phyloP scores from a whole-genome alignment of 2,113 vertebrate genomes.

The Eurypyga helias region DNA sequence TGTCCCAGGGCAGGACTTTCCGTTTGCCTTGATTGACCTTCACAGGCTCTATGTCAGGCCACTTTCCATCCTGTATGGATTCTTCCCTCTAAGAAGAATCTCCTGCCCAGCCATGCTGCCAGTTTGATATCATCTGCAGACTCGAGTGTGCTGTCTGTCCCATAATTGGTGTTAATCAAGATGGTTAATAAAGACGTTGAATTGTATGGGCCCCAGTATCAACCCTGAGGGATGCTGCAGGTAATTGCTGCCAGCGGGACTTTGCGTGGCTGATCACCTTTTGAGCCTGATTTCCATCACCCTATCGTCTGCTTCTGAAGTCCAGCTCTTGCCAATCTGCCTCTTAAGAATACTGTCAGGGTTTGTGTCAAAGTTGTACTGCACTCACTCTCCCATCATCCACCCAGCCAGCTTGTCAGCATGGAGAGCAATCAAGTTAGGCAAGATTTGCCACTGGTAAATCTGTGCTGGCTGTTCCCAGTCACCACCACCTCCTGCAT shows the following conservation, averaged over 20 bases:
- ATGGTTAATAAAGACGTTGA: not conserved
- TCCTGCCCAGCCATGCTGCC: not conserved
- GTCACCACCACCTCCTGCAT: not conserved
- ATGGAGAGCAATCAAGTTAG: not conserved
- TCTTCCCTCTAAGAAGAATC: not conserved
- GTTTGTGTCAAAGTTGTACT: fast-evolving
- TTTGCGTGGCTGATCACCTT: not conserved
- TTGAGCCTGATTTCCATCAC: not conserved
- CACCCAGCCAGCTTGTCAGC: not conserved
- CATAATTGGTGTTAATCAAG: not conserved
- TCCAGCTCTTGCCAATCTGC: not conserved
- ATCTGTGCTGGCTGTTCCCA: not conserved
- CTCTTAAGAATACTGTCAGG: fast-evolving
- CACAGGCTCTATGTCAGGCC: not conserved
- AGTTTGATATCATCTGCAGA: not conserved
- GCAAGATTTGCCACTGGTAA: not conserved
- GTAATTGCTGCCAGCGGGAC: not conserved
- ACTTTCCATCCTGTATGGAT: not conserved
- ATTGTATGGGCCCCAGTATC: not conserved
- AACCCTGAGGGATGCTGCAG: not conserved
- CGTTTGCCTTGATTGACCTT: not conserved
- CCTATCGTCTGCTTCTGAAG: not conserved
- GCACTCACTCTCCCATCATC: fast-evolving
- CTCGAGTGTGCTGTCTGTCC: not conserved
- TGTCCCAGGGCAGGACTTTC: not conserved